A percentile compares a stretch with the other conserved stretches of the same genome.
Evolutionary conservation across 2,888 invertebrate genomes (phyloP).

Genomic region (Amphiduros pacificus): DNA sequence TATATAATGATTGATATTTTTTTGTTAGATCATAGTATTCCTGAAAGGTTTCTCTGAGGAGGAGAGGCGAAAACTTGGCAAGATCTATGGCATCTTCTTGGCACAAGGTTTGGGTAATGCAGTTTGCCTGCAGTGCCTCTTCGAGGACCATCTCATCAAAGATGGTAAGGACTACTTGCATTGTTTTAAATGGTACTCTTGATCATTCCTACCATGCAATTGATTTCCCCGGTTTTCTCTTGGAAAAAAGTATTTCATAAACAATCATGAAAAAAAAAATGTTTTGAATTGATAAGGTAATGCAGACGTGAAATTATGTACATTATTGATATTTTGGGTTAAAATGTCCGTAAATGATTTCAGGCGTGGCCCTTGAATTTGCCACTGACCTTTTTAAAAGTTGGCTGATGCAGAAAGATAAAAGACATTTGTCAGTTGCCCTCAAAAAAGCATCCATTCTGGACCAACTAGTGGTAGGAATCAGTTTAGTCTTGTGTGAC

Average conservation of each 20-base stretch:
- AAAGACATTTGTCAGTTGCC: neutral
- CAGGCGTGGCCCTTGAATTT: conserved; percentile 85
- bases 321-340: too few species aligned
- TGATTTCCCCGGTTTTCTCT: too few species aligned
- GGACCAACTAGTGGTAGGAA: conserved; percentile 11
- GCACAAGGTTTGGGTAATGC: conserved; percentile 90
- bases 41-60: conserved; percentile 90
- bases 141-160: conserved; percentile 76
- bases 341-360: too few species aligned
- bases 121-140: conserved; percentile 69
- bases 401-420: conserved; percentile 86
- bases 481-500: too few species aligned
- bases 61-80: conserved; percentile 88
- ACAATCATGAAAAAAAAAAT: too few species aligned
- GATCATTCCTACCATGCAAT: too few species aligned
- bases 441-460: conserved; percentile 4
- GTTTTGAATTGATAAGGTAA: too few species aligned
- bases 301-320: too few species aligned
- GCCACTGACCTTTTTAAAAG: conserved; percentile 87
- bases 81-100: conserved; percentile 93
- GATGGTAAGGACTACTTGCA: conserved; percentile 47
- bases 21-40: conserved; percentile 68
- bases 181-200: too few species aligned
- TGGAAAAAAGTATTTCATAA: too few species aligned
- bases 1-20: too few species aligned